Evolutionary conservation across 2,888 invertebrate species (phyloP), one percentile per base, ranked within the genome.

Genomic region (Entomobrya proxima): DNA sequence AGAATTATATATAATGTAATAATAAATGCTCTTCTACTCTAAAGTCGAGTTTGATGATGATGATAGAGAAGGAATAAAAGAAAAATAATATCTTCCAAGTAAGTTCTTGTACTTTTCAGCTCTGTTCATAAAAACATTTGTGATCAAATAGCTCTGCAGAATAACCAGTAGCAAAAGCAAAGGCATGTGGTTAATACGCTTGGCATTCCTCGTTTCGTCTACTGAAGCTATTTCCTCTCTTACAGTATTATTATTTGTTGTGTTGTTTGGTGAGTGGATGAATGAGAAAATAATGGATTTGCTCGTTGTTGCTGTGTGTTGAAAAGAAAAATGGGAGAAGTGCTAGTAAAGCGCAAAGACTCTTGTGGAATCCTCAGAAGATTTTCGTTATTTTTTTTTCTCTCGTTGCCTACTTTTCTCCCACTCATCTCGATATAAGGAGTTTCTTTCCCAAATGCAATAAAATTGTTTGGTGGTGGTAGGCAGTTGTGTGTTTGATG

Each of bases 201-300:
- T 4, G 24, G 15, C n/a, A 40, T 40, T n/a, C 67, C 24, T 15
- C 40, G 5, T 58, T 37, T 11, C 3, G n/a, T n/a, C n/a, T n/a
- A n/a, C n/a, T n/a, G n/a, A n/a, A n/a, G n/a, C n/a, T n/a, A n/a
- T 67, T 40, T 30, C 21, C 24, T 2, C 24, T 0, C 11, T 67
- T 27, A 35, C 18, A 35, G 27, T 30, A 30, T 67, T 75, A 58
- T 77, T 77, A 58, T 40, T 37, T 35, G 35, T 58, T 27, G n/a
- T 30, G 76, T 40, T 75, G 67, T 67, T 67, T 67, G 67, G 40
- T 67, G 67, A 37, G 37, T 40, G 67, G 37, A 27, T 27, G 64
- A 64, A 64, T 78, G 61, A 40, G 78, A 30, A 64, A 78, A 78
- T 67, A 64, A 78, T 78, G 78, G 64, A 78, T 75, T 52, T 78